Conservation (phyloP, 1,140 invertebrate species). For the Monomorium pharaonis region DNA sequence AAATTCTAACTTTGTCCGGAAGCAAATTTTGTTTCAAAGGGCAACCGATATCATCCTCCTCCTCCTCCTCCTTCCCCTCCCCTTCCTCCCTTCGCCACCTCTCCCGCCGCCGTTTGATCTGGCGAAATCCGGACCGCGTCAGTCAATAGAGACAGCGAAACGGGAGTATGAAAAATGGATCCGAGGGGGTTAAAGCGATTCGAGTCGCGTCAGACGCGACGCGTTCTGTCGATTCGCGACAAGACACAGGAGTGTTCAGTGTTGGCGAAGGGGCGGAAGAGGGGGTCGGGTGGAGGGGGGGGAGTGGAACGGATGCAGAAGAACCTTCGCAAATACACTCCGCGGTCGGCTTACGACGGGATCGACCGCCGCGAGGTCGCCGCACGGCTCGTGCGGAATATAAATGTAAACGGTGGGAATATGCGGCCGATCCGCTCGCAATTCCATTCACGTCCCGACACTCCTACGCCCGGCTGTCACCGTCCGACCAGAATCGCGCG, state of each 20-base stretch:
- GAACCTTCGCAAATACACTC: constrained; percentile 55
- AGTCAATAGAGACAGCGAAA: constrained; percentile 42
- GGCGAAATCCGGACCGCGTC: constrained; percentile 25
- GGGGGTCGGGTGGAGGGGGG: not conserved
- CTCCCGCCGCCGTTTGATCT: constrained; percentile 26
- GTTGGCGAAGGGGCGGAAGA: not conserved
- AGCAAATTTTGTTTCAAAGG: constrained; percentile 58
- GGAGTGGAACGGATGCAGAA: not conserved
- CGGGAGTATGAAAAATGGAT: constrained; percentile 49
- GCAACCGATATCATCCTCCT: constrained; percentile 9
- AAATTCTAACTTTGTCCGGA: constrained; percentile 59
- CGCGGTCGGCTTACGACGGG: constrained; percentile 8
- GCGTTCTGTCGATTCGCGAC: constrained; percentile 42
- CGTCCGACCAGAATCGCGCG: constrained; percentile 44
- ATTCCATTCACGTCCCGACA: constrained; percentile 73
- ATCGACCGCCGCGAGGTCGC: constrained; percentile 16
- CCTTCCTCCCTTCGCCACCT: not conserved
- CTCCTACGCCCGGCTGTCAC: constrained; percentile 65
- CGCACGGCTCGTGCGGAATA: constrained; percentile 60
- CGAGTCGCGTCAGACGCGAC: constrained; percentile 8
- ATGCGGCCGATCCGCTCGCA: constrained; percentile 61
- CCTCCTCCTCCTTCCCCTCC: not conserved
- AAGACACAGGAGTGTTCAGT: constrained; percentile 39
- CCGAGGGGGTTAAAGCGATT: constrained; percentile 35
- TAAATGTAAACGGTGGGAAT: constrained; percentile 68